Conservation (phyloP, 2,113 vertebrate species). For the Eptesicus fuscus region DNA sequence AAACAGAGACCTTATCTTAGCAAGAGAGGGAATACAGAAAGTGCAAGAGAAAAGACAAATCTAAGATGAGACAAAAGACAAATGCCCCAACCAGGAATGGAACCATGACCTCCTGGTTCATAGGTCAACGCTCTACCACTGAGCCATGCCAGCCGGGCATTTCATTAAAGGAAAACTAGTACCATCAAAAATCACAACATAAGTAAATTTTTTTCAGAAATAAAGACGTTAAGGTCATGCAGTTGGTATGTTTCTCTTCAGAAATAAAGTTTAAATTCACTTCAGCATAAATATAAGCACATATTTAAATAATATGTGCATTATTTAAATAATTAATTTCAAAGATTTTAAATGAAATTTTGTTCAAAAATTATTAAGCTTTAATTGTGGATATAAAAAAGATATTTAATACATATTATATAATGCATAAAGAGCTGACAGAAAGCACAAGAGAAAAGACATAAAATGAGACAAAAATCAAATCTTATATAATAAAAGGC, state of each 20-base stretch:
- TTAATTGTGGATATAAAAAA: not conserved
- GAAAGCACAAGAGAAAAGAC: not conserved
- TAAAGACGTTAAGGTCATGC: not conserved
- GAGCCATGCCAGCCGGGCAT: too few relatives aligned
- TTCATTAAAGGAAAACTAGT: not conserved
- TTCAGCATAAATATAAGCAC: not conserved
- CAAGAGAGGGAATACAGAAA: not conserved
- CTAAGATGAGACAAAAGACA: too few relatives aligned
- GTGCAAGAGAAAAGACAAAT: too few relatives aligned
- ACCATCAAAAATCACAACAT: not conserved
- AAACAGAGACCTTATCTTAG: not conserved
- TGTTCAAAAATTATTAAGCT: not conserved
- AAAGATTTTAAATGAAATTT: not conserved
- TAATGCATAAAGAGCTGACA: not conserved
- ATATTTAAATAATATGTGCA: too few relatives aligned
- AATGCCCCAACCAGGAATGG: too few relatives aligned
- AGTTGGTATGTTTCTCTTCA: not conserved
- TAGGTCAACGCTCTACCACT: too few relatives aligned
- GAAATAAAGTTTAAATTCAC: not conserved
- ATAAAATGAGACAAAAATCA: not conserved
- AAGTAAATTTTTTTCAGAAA: not conserved
- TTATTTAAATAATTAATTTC: not conserved
- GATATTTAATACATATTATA: not conserved
- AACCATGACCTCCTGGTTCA: too few relatives aligned
- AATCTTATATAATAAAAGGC: not conserved